phyloP scores from a whole-genome alignment of 2,888 invertebrate species.

The Epirrhoe tristata region DNA sequence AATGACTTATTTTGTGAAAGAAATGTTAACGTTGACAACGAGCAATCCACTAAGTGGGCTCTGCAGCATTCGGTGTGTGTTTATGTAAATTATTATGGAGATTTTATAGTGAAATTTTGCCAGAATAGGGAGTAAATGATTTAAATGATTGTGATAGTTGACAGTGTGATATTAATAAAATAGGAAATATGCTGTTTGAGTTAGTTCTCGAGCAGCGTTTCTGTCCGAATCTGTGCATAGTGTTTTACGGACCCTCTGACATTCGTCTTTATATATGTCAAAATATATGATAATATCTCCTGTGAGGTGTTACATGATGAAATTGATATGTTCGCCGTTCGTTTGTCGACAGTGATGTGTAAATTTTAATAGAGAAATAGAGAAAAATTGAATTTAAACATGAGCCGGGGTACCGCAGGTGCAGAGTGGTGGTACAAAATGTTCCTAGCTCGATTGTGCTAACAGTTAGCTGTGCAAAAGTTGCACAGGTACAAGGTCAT shows the following conservation, averaged over 20 bases:
- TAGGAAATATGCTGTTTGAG: too few relatives aligned
- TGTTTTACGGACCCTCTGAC: constrained; percentile 26
- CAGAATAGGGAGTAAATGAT: background rate
- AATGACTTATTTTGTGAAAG: too few relatives aligned
- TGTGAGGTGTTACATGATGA: constrained; percentile 12
- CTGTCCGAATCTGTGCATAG: constrained; percentile 10
- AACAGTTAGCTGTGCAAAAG: background rate
- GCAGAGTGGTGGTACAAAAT: background rate
- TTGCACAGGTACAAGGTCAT: background rate
- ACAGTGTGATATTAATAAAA: too few relatives aligned
- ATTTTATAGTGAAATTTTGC: background rate
- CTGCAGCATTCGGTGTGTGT: constrained; percentile 41
- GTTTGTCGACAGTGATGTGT: constrained; percentile 30
- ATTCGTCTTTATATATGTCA: background rate
- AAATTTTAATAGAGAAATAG: constrained; percentile 29
- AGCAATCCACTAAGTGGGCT: too few relatives aligned
- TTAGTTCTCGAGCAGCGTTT: too few relatives aligned
- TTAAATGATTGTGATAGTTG: background rate
- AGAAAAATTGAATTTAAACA: constrained; percentile 39
- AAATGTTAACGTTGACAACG: too few relatives aligned
- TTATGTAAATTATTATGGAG: background rate
- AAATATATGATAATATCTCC: constrained; percentile 1
- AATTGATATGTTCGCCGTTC: constrained; percentile 32
- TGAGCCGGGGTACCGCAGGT: constrained; percentile 26
- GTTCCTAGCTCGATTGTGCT: background rate